Evolutionary conservation across 1,140 invertebrate species (phyloP).

Genomic region (Pinna nobilis): DNA sequence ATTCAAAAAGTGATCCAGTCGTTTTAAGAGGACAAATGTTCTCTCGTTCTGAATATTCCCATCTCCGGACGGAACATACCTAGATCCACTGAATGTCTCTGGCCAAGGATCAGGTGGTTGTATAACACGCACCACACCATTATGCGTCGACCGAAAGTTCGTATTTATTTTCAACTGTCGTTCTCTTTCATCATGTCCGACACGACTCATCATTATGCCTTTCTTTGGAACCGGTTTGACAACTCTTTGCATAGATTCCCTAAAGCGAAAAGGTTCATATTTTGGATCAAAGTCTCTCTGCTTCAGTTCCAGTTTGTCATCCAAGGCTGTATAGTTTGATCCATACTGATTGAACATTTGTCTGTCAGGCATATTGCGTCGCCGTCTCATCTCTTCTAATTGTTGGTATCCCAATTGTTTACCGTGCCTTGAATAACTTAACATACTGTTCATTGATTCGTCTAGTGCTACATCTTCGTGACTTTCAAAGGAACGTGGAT

Average conservation of each 20-base stretch:
- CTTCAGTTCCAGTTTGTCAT: conserved; percentile 9
- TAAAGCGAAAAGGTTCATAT: conserved; percentile 25
- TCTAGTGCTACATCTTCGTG: not conserved
- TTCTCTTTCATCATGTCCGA: conserved; percentile 11
- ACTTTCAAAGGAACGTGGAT: not conserved
- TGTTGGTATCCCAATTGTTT: too few relatives aligned
- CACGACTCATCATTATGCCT: conserved; percentile 17
- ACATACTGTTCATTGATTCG: not conserved
- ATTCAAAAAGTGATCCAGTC: conserved; percentile 20
- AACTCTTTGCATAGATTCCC: conserved; percentile 20
- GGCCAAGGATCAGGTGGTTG: conserved; percentile 20
- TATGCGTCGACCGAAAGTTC: conserved; percentile 24
- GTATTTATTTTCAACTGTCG: conserved; percentile 15
- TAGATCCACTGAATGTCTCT: not conserved
- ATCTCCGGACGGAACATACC: not conserved
- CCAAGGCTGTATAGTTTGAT: conserved; percentile 19
- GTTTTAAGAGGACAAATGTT: conserved; percentile 15
- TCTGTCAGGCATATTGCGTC: not conserved
- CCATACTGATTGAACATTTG: conserved; percentile 21
- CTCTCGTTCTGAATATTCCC: conserved; percentile 9
- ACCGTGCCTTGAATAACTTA: too few relatives aligned
- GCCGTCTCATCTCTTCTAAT: not conserved
- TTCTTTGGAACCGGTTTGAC: conserved; percentile 28
- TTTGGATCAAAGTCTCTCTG: conserved; percentile 4
- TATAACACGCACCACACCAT: conserved; percentile 18